phyloP scores from a whole-genome alignment of 2,888 invertebrate genomes.

The Ditylenchus weischeri region DNA sequence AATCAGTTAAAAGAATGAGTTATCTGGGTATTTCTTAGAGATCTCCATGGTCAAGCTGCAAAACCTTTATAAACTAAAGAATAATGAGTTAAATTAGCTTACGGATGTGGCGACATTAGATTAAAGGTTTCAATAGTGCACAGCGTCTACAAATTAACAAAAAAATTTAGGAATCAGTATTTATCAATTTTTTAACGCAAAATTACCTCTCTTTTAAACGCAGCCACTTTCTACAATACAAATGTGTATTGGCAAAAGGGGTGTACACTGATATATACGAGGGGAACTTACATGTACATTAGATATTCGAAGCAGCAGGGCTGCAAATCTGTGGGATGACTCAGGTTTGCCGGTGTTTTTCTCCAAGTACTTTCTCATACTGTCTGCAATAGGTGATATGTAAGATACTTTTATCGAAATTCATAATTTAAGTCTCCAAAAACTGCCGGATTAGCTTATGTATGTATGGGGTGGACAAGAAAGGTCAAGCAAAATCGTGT shows the following conservation, averaged over 20 bases:
- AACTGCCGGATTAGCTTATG: too few species aligned
- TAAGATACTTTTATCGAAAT: too few species aligned
- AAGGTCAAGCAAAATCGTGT: too few species aligned
- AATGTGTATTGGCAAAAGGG: neutral
- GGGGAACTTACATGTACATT: slow-evolving; percentile 40
- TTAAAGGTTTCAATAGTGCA: slow-evolving; percentile 57
- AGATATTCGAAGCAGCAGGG: slow-evolving; percentile 40
- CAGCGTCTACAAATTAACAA: slow-evolving; percentile 33
- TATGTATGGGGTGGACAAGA: too few species aligned
- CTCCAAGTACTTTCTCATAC: slow-evolving; percentile 40
- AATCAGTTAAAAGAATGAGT: slow-evolving; percentile 38
- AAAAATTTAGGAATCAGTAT: too few species aligned
- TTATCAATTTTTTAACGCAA: too few species aligned
- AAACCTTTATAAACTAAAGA: neutral
- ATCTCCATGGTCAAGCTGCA: slow-evolving; percentile 51
- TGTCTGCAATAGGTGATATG: slow-evolving; percentile 16
- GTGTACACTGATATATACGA: too few species aligned
- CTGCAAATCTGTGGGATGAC: slow-evolving; percentile 42
- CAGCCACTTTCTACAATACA: slow-evolving; percentile 55
- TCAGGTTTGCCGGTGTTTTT: slow-evolving; percentile 26
- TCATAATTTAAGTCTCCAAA: too few species aligned
- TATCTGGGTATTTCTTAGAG: slow-evolving; percentile 52
- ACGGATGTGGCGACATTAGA: slow-evolving; percentile 55
- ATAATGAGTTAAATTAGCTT: slow-evolving; percentile 6
- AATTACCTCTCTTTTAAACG: slow-evolving; percentile 51